Evolutionary conservation across 92 coral and sea anemone genomes (phyloP), one percentile per base, ranked within the genome.

Genomic region (Zoanthus solanderi): DNA sequence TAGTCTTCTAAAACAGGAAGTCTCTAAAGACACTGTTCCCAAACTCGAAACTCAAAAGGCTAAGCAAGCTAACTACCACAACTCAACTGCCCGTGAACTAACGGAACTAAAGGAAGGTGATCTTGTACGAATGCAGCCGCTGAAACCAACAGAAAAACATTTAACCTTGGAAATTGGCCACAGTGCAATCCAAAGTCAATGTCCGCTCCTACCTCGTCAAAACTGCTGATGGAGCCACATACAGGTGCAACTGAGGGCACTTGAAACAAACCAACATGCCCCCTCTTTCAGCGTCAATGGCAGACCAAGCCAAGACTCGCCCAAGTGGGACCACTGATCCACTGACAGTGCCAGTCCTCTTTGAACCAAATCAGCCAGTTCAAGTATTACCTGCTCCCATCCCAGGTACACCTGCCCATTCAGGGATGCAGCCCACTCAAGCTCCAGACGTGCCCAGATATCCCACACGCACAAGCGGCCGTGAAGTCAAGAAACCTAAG

Each of bases 101-200:
- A 23, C 23, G 58, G 78, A 75, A 75, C 78, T 75, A 75, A 75
- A 75, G 78, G 78, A 73, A 45, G 46, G 78, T 75, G 57, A 75
- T 75, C 31, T 75, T 8, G 60, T 46, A 75, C 78, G 15, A 14
- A 46, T 75, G 78, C 17, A 75, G 58, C 78, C 32, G 44, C 78
- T 45, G 78, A 74, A 74, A 74, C 78, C 78, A 75, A 75, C 78
- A 47, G 58, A 34, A 47, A 34, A 75, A 32, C 78, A 75, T 23
- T 23, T 52, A 75, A 75, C n/a, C 58, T 47, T 75, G 31, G 78
- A 46, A 72, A 75, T 45, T 75, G 57, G 60, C 78, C 78, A 46
- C 31, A 75, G 78, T 75, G 34, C 78, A 75, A 75, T 75, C 58
- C 78, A 75, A 75, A 75, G 78, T 47, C 34, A 46, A 44, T 5